Percentiles rank a stretch among this genome's conserved stretches.
Conservation (phyloP, 2,888 invertebrate genomes). For the Catocala sponsa region DNA sequence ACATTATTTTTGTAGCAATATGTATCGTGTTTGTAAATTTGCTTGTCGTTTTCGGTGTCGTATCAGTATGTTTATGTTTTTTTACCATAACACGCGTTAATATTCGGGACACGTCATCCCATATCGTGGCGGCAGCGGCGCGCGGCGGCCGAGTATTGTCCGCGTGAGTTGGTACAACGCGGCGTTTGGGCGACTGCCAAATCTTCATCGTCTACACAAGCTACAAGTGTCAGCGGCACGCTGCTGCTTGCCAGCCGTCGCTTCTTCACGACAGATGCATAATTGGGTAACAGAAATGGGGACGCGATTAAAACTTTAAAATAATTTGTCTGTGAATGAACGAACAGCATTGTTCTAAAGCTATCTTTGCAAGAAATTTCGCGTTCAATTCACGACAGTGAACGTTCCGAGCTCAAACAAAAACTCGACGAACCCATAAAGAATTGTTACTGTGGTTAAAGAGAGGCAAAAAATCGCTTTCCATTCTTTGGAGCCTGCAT, state of each 20-base stretch:
- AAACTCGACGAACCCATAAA: slow-evolving; percentile 38
- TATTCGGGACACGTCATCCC: slow-evolving; percentile 53
- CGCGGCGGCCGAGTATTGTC: slow-evolving; percentile 44
- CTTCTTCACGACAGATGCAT: slow-evolving; percentile 70
- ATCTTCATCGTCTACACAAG: slow-evolving; percentile 63
- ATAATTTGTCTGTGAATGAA: slow-evolving; percentile 54
- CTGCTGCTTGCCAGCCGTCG: slow-evolving; percentile 65
- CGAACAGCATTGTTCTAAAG: slow-evolving; percentile 37
- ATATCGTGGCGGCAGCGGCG: slow-evolving; percentile 30
- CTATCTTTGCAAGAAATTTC: neutral
- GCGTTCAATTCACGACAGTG: slow-evolving; percentile 38
- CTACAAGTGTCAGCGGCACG: slow-evolving; percentile 79
- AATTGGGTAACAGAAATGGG: slow-evolving; percentile 74
- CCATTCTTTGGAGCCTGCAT: slow-evolving; percentile 57
- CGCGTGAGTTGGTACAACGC: slow-evolving; percentile 52
- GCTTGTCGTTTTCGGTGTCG: slow-evolving; percentile 6
- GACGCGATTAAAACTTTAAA: slow-evolving; percentile 63
- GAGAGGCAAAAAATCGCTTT: slow-evolving; percentile 57
- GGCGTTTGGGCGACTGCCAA: slow-evolving; percentile 75
- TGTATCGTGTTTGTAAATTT: slow-evolving; percentile 11
- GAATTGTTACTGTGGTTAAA: slow-evolving; percentile 56
- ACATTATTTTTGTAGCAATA: neutral
- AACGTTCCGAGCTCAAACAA: slow-evolving; percentile 36
- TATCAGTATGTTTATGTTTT: slow-evolving; percentile 37
- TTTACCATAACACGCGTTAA: slow-evolving; percentile 41